These are phyloP conservation scores for Agrypnia vestita DNA, from an alignment of 1,140 invertebrate genomes.

Conservation along the genomic window DNA sequence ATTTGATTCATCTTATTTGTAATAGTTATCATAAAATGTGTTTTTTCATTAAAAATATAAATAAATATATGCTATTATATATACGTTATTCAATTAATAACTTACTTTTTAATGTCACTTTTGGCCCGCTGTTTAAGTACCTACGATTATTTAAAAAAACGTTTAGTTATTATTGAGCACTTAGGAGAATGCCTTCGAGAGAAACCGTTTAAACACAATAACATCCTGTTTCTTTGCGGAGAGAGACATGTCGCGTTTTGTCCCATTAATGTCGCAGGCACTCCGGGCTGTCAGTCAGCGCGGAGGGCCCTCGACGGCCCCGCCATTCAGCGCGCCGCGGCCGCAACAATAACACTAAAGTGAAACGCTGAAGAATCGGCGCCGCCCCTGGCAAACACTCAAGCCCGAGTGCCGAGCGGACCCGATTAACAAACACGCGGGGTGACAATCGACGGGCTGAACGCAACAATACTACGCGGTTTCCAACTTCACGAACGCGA, in stretches of 20 bases:
- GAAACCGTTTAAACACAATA: slow-evolving; percentile 2
- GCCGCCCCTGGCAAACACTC: slow-evolving; percentile 6
- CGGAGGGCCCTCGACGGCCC: not conserved
- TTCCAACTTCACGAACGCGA: no score
- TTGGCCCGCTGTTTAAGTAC: no score
- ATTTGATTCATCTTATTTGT: no score
- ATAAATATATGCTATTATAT: no score
- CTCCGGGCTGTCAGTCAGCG: slow-evolving; percentile 19
- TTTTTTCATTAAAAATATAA: no score
- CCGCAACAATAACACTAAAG: not conserved
- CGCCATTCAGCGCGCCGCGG: slow-evolving; percentile 1
- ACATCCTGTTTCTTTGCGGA: not conserved
- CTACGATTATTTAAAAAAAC: no score
- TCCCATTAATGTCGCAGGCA: slow-evolving; percentile 31
- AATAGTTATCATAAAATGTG: no score
- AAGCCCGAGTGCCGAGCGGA: not conserved
- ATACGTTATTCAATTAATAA: no score
- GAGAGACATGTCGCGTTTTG: slow-evolving; percentile 4
- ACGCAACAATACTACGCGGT: no score
- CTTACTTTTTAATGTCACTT: no score
- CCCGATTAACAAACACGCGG: slow-evolving; percentile 4
- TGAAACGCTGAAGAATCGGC: slow-evolving; percentile 6
- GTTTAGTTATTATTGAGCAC: no score
- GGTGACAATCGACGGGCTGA: not conserved
- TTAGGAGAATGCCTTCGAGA: no score